Evolutionary conservation across 2,113 vertebrate genomes (phyloP).

Genomic region (human): GRCh38 chr22:36851501-36852000

Average conservation of each 20-base stretch:
- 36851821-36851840: rapidly evolving
- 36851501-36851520: background rate
- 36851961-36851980: background rate
- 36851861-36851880: background rate
- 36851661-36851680: too few species aligned
- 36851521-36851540: background rate
- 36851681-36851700: background rate
- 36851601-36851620: background rate
- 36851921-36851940: background rate
- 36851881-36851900: background rate
- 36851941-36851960: background rate
- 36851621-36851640: background rate
- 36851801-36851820: background rate
- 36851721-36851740: background rate
- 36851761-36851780: background rate
- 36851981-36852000: background rate
- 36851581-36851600: too few species aligned
- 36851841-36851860: background rate
- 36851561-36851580: background rate
- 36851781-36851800: too few species aligned
- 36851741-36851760: background rate
- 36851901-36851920: background rate
- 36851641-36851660: background rate
- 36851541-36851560: background rate
- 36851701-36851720: background rate